These are phyloP conservation scores for Diaphora mendica DNA, from an alignment of 2,888 invertebrate genomes.

Conservation along the genomic window DNA sequence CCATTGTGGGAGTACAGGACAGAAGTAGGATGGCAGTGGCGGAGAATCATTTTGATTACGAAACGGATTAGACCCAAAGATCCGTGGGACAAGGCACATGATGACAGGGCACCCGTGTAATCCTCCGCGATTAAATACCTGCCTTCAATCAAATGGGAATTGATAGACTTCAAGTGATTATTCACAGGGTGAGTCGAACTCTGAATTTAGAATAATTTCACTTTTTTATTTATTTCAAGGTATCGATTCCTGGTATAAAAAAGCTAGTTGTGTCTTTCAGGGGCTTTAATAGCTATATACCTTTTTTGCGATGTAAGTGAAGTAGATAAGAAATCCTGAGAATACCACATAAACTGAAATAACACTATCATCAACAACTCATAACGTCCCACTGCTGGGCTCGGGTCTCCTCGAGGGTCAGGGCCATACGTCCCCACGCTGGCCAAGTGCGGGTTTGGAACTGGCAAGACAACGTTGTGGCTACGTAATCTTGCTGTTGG, in stretches of 20 bases:
- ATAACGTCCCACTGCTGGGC: no score
- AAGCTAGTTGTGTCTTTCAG: not conserved
- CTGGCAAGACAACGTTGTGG: no score
- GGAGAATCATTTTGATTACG: conserved; percentile 80
- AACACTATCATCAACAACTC: no score
- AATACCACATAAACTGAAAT: no score
- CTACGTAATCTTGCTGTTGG: no score
- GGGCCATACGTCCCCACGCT: no score
- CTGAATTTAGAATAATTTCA: not conserved
- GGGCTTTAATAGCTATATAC: not conserved
- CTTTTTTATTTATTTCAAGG: not conserved
- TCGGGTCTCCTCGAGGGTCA: no score
- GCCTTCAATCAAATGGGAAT: conserved; percentile 54
- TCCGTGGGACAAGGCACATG: conserved; percentile 64
- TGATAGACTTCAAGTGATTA: conserved; percentile 53
- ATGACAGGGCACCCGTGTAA: conserved; percentile 60
- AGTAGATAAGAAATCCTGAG: not conserved
- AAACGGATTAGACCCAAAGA: conserved; percentile 72
- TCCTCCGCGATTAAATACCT: conserved; percentile 61
- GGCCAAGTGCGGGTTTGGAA: no score
- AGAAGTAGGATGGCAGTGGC: conserved; percentile 53
- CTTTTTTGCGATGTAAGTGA: not conserved
- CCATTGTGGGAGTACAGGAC: conserved; percentile 36
- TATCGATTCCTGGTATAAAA: not conserved
- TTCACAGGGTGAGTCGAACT: conserved; percentile 11